Conservation (phyloP, 2,888 invertebrate species). For the Balanococcus diminutus region DNA sequence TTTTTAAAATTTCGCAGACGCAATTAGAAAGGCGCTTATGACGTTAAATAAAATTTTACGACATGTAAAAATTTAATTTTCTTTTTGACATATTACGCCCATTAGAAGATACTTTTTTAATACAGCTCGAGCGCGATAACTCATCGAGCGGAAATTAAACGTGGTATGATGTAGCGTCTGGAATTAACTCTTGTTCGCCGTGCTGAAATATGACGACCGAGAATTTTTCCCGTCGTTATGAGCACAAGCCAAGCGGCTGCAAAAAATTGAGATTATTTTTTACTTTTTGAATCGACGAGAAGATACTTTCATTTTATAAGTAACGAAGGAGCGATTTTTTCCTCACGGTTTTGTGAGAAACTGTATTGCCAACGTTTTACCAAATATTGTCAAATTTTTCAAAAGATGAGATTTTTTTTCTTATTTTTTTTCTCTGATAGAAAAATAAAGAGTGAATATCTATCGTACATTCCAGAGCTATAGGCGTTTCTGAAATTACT, state of each 20-base stretch:
- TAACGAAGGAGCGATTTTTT: neutral
- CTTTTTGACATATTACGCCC: constrained; percentile 30
- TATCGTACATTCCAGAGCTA: neutral
- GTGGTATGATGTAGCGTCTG: neutral
- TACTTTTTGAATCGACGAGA: constrained; percentile 6
- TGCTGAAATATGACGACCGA: neutral
- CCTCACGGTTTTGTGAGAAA: neutral
- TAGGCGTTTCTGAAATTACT: neutral
- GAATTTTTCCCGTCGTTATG: neutral
- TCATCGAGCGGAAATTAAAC: constrained; percentile 38
- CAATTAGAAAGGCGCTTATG: neutral
- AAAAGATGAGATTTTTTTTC: neutral
- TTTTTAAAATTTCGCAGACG: constrained; percentile 1
- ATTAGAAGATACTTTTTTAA: constrained; percentile 29
- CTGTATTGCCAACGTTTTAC: neutral
- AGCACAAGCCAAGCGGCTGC: neutral
- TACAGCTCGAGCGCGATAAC: constrained; percentile 7
- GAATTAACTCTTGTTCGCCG: constrained; percentile 15
- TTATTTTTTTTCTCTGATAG: neutral
- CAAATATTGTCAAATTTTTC: neutral
- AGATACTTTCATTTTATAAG: neutral
- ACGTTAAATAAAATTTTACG: constrained; percentile 28
- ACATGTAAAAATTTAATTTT: constrained; percentile 35
- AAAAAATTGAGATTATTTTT: constrained; percentile 26
- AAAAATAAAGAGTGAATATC: neutral